Conservation (phyloP, 2,113 vertebrate species). For the Pangasianodon hypophthalmus region DNA sequence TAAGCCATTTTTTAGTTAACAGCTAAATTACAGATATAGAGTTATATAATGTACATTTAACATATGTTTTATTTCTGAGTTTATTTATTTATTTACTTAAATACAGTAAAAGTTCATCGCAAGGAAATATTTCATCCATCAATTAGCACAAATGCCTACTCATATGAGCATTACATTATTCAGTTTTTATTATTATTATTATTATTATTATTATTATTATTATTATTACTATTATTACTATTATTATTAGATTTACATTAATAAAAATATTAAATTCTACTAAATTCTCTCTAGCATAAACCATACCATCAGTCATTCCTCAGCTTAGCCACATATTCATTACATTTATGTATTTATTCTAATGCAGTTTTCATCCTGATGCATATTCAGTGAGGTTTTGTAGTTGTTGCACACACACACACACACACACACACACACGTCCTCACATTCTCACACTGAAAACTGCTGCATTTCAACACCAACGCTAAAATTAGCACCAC, state of each 20-base stretch:
- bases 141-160: neutral
- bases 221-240: too few species aligned
- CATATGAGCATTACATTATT: neutral
- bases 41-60: neutral
- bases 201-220: neutral
- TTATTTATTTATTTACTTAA: neutral
- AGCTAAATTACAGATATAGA: neutral
- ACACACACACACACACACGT: neutral
- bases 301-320: neutral
- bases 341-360: neutral
- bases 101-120: neutral
- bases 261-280: neutral
- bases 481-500: conserved; percentile 52
- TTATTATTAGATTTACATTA: neutral
- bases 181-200: neutral
- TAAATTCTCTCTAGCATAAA: too few species aligned
- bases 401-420: neutral
- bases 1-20: neutral
- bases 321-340: neutral
- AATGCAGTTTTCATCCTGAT: conserved; percentile 11
- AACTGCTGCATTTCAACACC: conserved; percentile 20
- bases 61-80: neutral
- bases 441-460: conserved; percentile 10
- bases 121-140: neutral
- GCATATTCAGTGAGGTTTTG: neutral